Percentiles rank a stretch among this genome's conserved stretches.
phyloP scores from a whole-genome alignment of 2,797 vertebrate species.

The Megalops cyprinoides region DNA sequence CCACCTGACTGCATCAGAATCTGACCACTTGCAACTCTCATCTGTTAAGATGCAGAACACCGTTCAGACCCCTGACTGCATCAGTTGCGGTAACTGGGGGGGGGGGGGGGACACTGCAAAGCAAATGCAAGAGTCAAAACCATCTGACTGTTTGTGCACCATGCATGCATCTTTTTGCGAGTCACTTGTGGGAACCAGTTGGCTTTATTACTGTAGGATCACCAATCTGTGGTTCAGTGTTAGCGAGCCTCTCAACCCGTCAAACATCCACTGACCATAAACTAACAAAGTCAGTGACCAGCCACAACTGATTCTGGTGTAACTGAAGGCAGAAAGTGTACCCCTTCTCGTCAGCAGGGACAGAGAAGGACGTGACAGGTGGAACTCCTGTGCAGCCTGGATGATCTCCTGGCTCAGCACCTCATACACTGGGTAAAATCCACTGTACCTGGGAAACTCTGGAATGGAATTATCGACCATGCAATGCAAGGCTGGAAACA shows the following conservation, averaged over 20 bases:
- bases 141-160: too few species aligned
- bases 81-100: not conserved
- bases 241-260: not conserved
- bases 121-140: constrained; percentile 36
- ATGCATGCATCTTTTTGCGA: too few species aligned
- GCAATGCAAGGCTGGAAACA: too few species aligned
- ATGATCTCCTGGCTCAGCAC: not conserved
- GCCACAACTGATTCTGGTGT: not conserved
- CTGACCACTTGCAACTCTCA: too few species aligned
- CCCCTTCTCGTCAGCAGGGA: not conserved
- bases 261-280: not conserved
- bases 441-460: too few species aligned
- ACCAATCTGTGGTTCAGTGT: too few species aligned
- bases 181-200: too few species aligned
- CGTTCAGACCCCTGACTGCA: too few species aligned
- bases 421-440: not conserved
- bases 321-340: not conserved
- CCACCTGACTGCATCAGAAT: too few species aligned
- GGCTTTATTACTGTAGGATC: too few species aligned
- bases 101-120: constrained; percentile 25
- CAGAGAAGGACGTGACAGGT: not conserved
- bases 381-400: not conserved
- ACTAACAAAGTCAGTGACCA: not conserved
- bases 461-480: too few species aligned
- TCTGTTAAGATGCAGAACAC: too few species aligned